Conservation (phyloP, 1,140 invertebrate species). For the Phortica variegata region DNA sequence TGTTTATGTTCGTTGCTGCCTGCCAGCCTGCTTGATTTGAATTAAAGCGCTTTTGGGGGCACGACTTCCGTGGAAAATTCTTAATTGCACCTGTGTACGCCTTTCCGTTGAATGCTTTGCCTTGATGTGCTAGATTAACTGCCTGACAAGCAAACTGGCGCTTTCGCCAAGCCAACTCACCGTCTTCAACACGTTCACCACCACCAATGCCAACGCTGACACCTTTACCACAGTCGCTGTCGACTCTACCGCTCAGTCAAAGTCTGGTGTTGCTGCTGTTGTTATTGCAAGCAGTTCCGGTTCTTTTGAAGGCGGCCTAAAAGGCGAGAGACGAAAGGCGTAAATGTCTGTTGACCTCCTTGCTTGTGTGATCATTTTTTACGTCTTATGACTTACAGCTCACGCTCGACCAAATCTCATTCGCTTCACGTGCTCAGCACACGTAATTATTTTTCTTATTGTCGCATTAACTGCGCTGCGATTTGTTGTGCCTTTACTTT, state of each 20-base stretch:
- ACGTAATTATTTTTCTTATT: constrained; percentile 54
- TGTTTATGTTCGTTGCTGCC: constrained; percentile 4
- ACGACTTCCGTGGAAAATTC: constrained; percentile 50
- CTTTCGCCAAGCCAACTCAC: no score
- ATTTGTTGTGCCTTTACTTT: constrained; percentile 19
- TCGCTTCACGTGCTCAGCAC: constrained; percentile 45
- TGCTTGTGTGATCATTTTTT: constrained; percentile 39
- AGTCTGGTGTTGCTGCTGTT: constrained; percentile 38
- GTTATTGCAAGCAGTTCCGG: neutral
- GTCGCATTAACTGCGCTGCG: constrained; percentile 50
- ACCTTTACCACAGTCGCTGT: constrained; percentile 14
- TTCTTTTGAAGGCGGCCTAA: no score
- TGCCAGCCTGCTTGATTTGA: constrained; percentile 34
- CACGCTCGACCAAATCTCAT: neutral
- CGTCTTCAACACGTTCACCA: neutral
- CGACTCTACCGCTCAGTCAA: no score
- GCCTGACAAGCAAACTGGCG: constrained; percentile 53
- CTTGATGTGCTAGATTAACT: constrained; percentile 53
- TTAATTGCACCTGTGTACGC: constrained; percentile 52
- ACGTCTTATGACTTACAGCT: constrained; percentile 31
- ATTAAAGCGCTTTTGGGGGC: no score
- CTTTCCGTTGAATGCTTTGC: constrained; percentile 44
- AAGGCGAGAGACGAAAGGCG: no score
- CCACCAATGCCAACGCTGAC: constrained; percentile 19
- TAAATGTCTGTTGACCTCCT: neutral